Base-by-base conservation (phyloP, 2,797 vertebrate genomes). In the Steatocranus sp. region DNA sequence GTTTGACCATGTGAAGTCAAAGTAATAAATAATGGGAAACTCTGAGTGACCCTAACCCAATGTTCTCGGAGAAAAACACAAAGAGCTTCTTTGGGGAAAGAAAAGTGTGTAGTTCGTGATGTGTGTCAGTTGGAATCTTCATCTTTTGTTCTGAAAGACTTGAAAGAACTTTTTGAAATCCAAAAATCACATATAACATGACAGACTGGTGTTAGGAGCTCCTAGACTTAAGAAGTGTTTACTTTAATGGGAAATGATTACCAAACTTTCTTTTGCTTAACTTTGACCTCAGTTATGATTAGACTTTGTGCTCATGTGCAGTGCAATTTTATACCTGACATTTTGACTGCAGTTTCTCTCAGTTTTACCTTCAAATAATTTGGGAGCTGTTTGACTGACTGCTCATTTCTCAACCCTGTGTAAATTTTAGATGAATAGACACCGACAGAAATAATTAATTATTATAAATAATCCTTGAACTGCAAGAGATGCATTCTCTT, bases 401-500 rank as follows among this genome's bases (percentile, higher is more conserved):
- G 25, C 66, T 12, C 25, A 48, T 48, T 0, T 30, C 66, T 73
- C 7, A 3, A 18, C 41, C 41, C 23, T 0, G 41, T 48, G 23
- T 48, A 48, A 48, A 48, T 73, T 27, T 30, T 48, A 73, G 43
- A 11, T n/a, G 10, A 48, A 11, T 30, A 30, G 66, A 73, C 15
- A 3, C 4, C 0, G 9, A 12, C 7, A 30, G 66, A 30, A 48
- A 73, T 27, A 0, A 46, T 70, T 48, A 73, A 73, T 48, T n/a
- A 12, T 48, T 48, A 73, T 6, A 30, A 48, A 32, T 73, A 48
- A n/a, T 73, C 68, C 43, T n/a, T n/a, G 43, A 48, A 12, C 25
- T 48, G 15, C 15, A 46, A 48, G 23, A 73, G 17, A 30, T 48
- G 38, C 23, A 68, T 56, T 51, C 25, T 75, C 70, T n/a, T 34